Evolutionary conservation across 2,797 vertebrate genomes (phyloP), one percentile per base, ranked within the genome.

Genomic region (Alauda arvensis): DNA sequence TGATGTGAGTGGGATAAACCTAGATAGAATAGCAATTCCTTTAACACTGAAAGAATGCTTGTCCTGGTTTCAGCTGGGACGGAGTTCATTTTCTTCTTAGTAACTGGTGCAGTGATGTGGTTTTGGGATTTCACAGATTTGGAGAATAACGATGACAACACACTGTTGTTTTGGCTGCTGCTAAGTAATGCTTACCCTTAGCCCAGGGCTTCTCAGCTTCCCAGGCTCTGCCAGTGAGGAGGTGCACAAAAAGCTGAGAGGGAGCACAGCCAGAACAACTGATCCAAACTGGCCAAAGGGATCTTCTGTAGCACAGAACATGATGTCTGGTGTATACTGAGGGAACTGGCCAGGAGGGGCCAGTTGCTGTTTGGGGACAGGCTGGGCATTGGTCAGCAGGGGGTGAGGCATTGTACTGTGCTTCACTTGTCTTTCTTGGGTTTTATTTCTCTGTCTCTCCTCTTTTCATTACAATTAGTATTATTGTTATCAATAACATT

Each of bases 291-390:
- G 45, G 46, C 31, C 71, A 70, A n/a, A 65, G 31, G 23, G 65
- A 59, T 46, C 66, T 34, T 59, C 57, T 45, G 60, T 20, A 40
- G 10, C 33, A 37, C 7, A 59, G 26, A 37, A 70, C 26, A 18
- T n/a, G 52, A 9, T 20, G 21, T 57, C 45, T 2, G 2, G 45
- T 26, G 24, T 20, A 20, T 8, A 28, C 33, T 7, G 19, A 14
- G 45, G 57, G 33, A 63, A 62, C 20, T n/a, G 65, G 18, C 51
- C 3, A 5, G 33, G 52, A 76, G 14, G 15, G 18, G 39, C 25
- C 11, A 1, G 11, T 3, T 1, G 1, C 19, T 10, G 7, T n/a
- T 5, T 34, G 29, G 49, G 19, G n/a, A 55, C 37, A 49, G 31
- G 37, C 37, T 61, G 16, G 28, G 23, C 42, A 48, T 4, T 29